A percentile compares a stretch with the other conserved stretches of the same genome.
Conservation (phyloP, 2,113 vertebrate genomes). For the Grallaria varia region DNA sequence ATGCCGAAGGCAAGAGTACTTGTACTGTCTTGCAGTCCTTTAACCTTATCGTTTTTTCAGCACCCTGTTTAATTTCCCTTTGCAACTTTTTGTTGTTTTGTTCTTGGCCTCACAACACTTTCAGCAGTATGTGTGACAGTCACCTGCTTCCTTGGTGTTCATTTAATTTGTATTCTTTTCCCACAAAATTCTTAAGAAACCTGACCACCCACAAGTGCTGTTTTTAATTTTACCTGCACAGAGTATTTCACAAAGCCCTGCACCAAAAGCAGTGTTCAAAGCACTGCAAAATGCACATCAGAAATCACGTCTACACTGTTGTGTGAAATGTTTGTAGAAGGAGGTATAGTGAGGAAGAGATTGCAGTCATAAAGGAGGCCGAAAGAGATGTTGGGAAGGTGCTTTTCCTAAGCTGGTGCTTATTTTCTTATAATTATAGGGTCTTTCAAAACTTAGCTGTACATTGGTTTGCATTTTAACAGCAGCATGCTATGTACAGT, state of each 20-base stretch:
- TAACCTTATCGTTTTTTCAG: neutral
- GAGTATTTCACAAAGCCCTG: neutral
- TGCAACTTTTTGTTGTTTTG: neutral
- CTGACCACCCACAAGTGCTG: neutral
- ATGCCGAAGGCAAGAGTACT: neutral
- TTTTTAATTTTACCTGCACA: neutral
- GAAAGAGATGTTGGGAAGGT: neutral
- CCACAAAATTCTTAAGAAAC: neutral
- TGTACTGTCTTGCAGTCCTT: neutral
- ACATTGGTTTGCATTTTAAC: neutral
- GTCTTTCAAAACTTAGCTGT: neutral
- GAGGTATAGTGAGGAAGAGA: neutral
- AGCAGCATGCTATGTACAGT: neutral
- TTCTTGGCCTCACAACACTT: neutral
- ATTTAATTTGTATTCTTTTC: neutral
- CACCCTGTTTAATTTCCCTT: neutral
- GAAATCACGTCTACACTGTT: neutral
- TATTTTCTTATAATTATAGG: neutral
- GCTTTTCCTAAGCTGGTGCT: neutral
- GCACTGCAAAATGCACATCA: neutral
- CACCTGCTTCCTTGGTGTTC: neutral
- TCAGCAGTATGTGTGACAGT: neutral
- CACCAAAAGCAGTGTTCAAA: neutral
- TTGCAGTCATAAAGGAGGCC: neutral
- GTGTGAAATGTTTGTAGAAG: neutral